Evolutionary conservation across 2,113 vertebrate species (phyloP), one percentile per base, ranked within the genome.

Genomic region (Barnardius zonarius): DNA sequence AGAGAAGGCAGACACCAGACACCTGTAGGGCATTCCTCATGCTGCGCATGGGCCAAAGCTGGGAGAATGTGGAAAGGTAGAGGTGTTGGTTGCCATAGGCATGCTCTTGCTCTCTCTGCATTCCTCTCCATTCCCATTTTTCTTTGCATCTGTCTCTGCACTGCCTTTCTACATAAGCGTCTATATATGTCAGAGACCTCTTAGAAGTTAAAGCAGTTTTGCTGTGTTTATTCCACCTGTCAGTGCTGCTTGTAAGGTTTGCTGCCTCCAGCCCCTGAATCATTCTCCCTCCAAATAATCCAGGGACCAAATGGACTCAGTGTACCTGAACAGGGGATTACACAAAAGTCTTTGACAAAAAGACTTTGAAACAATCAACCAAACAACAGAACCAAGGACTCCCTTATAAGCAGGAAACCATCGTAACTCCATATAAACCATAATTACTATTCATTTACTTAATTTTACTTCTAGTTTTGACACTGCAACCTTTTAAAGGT

Each of bases 121-220:
- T 67, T 81, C 46, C 43, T 81, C 43, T 91, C 27, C 15, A 37
- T 84, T 84, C 75, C 51, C 11, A 31, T 44, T 91, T 59, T 46
- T 57, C 30, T 76, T 79, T 72, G 23, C 13, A 37, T 90, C 8
- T 59, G 30, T 33, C n/a, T 78, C 35, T 91, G 46, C 57, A 18
- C 33, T 79, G 24, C 43, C 35, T 76, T 90, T 90, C 44, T 80
- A 62, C 48, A 62, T 70, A 63, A 94, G 80, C 17, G 67, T 61
- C 37, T 69, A 46, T 14, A 13, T 67, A 46, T 28, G 30, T 77
- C 72, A 93, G 75, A 74, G 25, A 80, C 17, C 54, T 63, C 30
- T 90, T 76, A 90, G 90, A 96, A 46, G 79, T 91, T 96, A 88
- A 83, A 91, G 41, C 15, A 73, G 16, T 54, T 79, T 18, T 46